A percentile compares a stretch with the other conserved stretches of the same genome.
These are phyloP conservation scores for Nomada ruficornis DNA, from an alignment of 2,888 invertebrate genomes.

Conservation along the genomic window DNA sequence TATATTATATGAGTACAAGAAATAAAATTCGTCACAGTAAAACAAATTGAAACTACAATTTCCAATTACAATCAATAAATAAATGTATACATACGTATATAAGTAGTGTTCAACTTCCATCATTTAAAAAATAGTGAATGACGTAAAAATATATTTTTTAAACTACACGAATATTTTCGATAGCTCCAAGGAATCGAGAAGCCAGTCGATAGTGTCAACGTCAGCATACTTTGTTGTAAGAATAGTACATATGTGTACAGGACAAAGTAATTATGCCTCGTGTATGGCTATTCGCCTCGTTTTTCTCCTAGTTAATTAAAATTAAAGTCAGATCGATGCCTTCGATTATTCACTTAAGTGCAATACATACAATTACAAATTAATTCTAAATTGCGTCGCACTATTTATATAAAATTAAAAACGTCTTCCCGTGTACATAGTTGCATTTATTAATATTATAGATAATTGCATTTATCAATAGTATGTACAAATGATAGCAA, in stretches of 20 bases:
- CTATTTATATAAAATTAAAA: not conserved
- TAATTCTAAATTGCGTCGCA: conserved; percentile 37
- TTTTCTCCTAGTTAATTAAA: conserved; percentile 52
- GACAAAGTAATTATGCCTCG: conserved; percentile 56
- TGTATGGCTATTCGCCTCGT: conserved; percentile 58
- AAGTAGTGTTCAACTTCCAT: too few relatives aligned
- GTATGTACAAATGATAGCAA: not conserved
- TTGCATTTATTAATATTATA: not conserved
- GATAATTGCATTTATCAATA: conserved; percentile 10
- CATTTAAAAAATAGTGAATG: too few relatives aligned
- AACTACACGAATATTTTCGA: too few relatives aligned
- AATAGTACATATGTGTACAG: conserved; percentile 46
- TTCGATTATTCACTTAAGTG: not conserved
- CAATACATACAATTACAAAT: conserved; percentile 44
- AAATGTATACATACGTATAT: too few relatives aligned
- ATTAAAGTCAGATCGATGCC: conserved; percentile 26
- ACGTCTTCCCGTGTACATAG: not conserved
- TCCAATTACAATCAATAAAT: too few relatives aligned
- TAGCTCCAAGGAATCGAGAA: conserved; percentile 40
- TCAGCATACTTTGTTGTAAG: conserved; percentile 68
- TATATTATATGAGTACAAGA: too few relatives aligned
- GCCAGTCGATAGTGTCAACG: conserved; percentile 66
- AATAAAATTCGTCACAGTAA: too few relatives aligned
- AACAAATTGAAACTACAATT: too few relatives aligned
- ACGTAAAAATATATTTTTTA: too few relatives aligned